Evolutionary conservation across 2,797 vertebrate genomes (phyloP), one percentile per base, ranked within the genome.

Genomic region (Gastrophryne carolinensis): DNA sequence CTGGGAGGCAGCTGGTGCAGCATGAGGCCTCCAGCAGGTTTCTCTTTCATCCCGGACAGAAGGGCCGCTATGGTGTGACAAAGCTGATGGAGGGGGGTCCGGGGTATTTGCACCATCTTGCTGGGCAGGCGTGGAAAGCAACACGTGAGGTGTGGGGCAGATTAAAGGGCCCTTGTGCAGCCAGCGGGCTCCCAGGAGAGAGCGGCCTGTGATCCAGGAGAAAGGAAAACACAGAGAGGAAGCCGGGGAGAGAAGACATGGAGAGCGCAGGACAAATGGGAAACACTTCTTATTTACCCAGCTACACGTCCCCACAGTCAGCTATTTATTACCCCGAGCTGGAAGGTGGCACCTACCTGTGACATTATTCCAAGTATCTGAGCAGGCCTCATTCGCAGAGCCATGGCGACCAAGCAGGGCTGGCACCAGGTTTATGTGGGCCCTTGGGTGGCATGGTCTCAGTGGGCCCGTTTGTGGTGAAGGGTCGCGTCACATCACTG

Each of bases 171-270:
- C 4, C 34, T 30, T 54, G 5, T 0, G 27, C 57, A 60, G 39
- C 66, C 60, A 23, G 44, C 68, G 19, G n/a, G 1, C 5, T 21
- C 27, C 65, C 60, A 23, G 62, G 58, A 35, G 70, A 66, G 54
- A 35, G 15, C 24, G 4, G 0, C 19, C 67, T 71, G 57, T 71
- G 67, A 75, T 64, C 68, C 35, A 72, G 67, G 77, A 74, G 52
- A 79, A 72, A 73, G 39, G 24, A 67, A 79, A 72, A 79, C 67
- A 87, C 82, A 37, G 76, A 80, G 57, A 80, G 54, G 73, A 75
- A 75, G 64, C 64, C 21, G 8, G 5, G 53, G 62, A 66, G 73
- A 53, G 19, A 52, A 44, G 13, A 26, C 26, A 39, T 23, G 19
- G 50, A 52, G 70, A 52, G 41, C 24, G 11, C 32, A 26, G 58